Evolutionary conservation across 2,797 vertebrate species (phyloP).

Genomic region (Danio choprae): DNA sequence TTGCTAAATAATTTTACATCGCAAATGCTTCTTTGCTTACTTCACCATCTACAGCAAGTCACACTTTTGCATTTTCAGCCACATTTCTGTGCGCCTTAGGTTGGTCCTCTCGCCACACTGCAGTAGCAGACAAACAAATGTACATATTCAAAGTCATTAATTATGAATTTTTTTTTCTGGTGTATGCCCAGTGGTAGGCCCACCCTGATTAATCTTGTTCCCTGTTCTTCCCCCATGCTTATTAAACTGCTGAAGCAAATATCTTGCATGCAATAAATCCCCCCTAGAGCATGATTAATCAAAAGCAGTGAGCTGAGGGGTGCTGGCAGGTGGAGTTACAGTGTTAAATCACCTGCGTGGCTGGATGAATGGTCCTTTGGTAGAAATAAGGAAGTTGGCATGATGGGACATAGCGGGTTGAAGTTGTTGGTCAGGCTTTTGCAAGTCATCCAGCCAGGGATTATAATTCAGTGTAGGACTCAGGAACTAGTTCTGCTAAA

Average conservation of each 20-base stretch:
- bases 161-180: constrained; percentile 74
- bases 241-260: constrained; percentile 87
- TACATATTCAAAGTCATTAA: constrained; percentile 84
- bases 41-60: constrained; percentile 37
- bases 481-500: constrained; percentile 69
- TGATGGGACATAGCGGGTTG: constrained; percentile 21
- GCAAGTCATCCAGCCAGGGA: constrained; percentile 48
- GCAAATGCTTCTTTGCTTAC: constrained; percentile 44
- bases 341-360: constrained; percentile 82
- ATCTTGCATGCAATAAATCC: constrained; percentile 83
- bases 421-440: constrained; percentile 66
- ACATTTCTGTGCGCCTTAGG: constrained; percentile 33
- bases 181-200: constrained; percentile 67
- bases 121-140: constrained; percentile 76
- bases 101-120: constrained; percentile 45
- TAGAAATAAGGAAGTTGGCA: constrained; percentile 62
- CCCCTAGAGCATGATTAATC: constrained; percentile 82
- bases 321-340: constrained; percentile 76
- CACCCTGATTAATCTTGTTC: constrained; percentile 79
- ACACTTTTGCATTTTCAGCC: constrained; percentile 42
- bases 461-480: constrained; percentile 45
- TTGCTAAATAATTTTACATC: constrained; percentile 46
- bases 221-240: constrained; percentile 77
- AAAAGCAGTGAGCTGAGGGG: constrained; percentile 77
- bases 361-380: constrained; percentile 69